Conservation (phyloP, 2,113 vertebrate species). For the Bujurquina vittata region DNA sequence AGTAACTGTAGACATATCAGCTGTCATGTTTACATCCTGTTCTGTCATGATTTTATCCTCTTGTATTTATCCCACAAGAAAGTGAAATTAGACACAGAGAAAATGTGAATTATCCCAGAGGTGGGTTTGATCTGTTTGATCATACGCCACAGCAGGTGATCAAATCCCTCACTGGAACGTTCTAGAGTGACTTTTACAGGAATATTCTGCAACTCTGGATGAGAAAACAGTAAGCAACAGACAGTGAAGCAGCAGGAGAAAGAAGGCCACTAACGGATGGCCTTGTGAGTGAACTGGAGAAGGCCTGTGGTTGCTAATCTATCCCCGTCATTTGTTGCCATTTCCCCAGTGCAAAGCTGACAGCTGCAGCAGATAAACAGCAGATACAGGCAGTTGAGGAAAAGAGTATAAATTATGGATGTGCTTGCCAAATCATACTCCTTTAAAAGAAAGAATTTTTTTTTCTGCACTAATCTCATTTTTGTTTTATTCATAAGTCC, state of each 20-base stretch:
- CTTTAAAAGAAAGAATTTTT: background rate
- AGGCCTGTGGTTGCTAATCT: constrained; percentile 81
- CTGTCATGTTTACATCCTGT: background rate
- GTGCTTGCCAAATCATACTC: constrained; percentile 34
- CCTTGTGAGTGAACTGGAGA: constrained; percentile 48
- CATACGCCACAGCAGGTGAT: background rate
- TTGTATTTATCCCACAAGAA: background rate
- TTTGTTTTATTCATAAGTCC: background rate
- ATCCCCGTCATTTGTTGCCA: constrained; percentile 75
- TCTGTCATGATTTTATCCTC: background rate
- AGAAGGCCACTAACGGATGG: constrained; percentile 59
- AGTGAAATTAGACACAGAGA: background rate
- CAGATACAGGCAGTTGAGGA: constrained; percentile 67
- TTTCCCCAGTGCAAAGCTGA: constrained; percentile 77
- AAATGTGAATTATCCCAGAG: background rate
- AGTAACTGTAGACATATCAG: background rate
- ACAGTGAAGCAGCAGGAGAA: background rate
- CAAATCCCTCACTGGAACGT: background rate
- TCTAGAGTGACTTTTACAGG: background rate
- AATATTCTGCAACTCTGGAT: background rate
- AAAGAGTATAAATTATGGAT: constrained; percentile 63
- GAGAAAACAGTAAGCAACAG: background rate
- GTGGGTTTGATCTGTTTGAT: background rate
- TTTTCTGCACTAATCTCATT: background rate
- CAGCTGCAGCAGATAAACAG: constrained; percentile 70